Evolutionary conservation across 2,797 vertebrate species (phyloP).

Genomic region (Rallus crepitans): DNA sequence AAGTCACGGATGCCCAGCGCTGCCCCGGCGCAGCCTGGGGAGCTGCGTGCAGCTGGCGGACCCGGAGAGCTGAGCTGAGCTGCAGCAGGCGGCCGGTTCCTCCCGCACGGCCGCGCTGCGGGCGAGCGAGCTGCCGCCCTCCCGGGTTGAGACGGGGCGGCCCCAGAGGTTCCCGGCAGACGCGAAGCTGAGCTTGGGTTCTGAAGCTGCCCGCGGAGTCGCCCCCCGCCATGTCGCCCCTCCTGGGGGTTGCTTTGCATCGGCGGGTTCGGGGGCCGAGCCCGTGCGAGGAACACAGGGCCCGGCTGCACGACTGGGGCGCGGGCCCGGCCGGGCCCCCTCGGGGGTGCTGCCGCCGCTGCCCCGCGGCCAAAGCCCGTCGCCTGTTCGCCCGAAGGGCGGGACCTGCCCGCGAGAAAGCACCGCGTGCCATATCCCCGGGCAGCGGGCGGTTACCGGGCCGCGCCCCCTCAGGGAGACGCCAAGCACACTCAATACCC

Average conservation of each 20-base stretch:
- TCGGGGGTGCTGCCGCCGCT: not conserved
- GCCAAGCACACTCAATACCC: rapidly evolving
- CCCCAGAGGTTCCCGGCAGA: not conserved
- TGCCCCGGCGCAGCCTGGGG: not conserved
- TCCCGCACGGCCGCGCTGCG: rapidly evolving
- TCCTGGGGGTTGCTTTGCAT: rapidly evolving
- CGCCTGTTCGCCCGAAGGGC: not conserved
- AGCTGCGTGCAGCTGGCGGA: not conserved
- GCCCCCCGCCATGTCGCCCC: rapidly evolving
- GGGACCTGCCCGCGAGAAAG: rapidly evolving
- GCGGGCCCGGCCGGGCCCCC: not conserved
- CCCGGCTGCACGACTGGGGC: not conserved
- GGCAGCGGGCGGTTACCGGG: not conserved
- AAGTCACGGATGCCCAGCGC: rapidly evolving
- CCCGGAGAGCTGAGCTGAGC: too few species aligned
- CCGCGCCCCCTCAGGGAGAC: not conserved
- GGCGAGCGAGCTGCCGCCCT: rapidly evolving
- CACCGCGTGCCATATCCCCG: rapidly evolving
- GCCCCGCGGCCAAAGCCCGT: rapidly evolving
- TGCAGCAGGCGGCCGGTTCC: too few species aligned
- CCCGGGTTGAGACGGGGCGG: too few species aligned
- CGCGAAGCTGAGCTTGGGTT: not conserved
- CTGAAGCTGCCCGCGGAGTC: rapidly evolving
- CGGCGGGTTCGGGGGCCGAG: too few species aligned
- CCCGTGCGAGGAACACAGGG: too few species aligned